Conservation (phyloP, 2,797 vertebrate genomes). For the Sciurus vulgaris region DNA sequence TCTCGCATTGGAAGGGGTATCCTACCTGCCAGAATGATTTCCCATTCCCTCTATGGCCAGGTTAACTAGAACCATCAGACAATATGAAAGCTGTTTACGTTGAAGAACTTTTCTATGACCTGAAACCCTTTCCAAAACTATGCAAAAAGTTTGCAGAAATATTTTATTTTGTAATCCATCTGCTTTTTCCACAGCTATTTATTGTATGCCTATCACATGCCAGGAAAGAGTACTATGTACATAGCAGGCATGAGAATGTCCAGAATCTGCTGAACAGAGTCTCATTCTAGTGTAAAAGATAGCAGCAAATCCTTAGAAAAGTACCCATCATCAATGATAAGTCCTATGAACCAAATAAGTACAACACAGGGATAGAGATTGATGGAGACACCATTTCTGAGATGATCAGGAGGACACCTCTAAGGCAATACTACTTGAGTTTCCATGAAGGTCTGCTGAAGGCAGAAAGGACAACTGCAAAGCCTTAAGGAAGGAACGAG, state of each 20-base stretch:
- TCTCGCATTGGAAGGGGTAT: not conserved
- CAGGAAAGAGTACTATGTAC: not conserved
- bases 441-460: not conserved
- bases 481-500: not conserved
- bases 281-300: not conserved
- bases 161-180: constrained; percentile 28
- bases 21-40: not conserved
- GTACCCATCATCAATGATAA: not conserved
- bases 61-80: not conserved
- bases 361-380: not conserved
- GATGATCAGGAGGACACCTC: not conserved
- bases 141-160: not conserved
- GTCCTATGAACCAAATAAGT: not conserved
- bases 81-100: constrained; percentile 40
- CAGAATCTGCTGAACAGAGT: not conserved
- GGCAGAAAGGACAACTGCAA: not conserved
- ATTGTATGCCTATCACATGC: not conserved
- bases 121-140: constrained; percentile 41
- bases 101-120: constrained; percentile 1
- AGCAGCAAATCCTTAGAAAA: not conserved
- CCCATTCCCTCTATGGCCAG: not conserved
- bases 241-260: not conserved
- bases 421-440: not conserved
- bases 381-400: not conserved
- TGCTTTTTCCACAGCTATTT: constrained; percentile 9